Evolutionary conservation across 2,888 invertebrate genomes (phyloP).

Genomic region (Heteromyza rotundicornis): DNA sequence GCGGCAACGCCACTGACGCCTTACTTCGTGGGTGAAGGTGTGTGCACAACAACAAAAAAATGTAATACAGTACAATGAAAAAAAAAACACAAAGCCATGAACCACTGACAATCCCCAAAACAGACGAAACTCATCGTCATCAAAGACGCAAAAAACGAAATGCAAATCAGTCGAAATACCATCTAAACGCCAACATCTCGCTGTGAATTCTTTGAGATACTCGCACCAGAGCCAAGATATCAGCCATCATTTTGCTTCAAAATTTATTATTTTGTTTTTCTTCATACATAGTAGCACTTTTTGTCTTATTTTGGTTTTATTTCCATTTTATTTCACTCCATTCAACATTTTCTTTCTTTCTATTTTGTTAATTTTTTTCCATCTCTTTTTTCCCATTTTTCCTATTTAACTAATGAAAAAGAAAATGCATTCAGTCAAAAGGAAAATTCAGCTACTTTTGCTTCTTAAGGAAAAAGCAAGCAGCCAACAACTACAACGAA

Average conservation of each 20-base stretch:
- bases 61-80: neutral
- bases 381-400: conserved; percentile 1
- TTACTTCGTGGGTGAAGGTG: neutral
- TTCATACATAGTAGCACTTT: neutral
- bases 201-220: neutral
- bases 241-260: neutral
- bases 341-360: neutral
- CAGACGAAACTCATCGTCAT: neutral
- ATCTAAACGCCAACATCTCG: too few relatives aligned
- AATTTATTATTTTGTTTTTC: neutral
- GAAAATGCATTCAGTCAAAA: conserved; percentile 36
- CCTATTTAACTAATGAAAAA: conserved; percentile 42
- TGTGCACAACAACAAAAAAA: too few relatives aligned
- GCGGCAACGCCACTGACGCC: conserved; percentile 26
- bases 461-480: neutral
- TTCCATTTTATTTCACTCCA: neutral
- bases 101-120: neutral
- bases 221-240: neutral
- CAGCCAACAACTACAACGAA: too few relatives aligned
- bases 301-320: neutral
- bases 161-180: too few relatives aligned
- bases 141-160: neutral
- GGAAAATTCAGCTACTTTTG: neutral
- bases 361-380: too few relatives aligned
- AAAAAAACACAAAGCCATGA: neutral